Evolutionary conservation across 2,113 vertebrate genomes (phyloP), one percentile per base, ranked within the genome.

Genomic region (Piprites chloris): DNA sequence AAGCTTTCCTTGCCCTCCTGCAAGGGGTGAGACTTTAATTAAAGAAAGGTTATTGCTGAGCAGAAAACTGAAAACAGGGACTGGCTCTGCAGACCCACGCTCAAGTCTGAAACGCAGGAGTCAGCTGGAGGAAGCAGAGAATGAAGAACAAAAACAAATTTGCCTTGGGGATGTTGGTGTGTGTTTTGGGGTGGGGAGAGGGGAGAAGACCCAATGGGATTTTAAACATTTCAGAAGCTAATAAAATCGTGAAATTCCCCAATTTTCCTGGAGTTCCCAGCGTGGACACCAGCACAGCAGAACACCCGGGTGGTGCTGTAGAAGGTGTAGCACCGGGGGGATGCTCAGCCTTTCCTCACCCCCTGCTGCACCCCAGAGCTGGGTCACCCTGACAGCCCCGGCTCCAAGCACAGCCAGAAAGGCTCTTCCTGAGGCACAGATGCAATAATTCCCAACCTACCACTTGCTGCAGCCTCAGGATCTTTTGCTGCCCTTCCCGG

Each of bases 351-450:
- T 33, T 42, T 14, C 28, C 61, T 63, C 27, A 28, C 11, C 28
- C n/a, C 46, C n/a, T 24, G 21, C 58, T 61, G 58, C 9, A 10
- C 16, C 33, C 35, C 18, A 8, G 11, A 17, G 24, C 24, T 79
- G 76, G 2, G 8, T 37, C 9, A 44, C 63, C 10, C 1, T 7
- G n/a, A 44, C 0, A 0, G 37, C 56, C n/a, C 13, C 15, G 84
- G 35, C 74, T 79, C 67, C 56, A 41, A 41, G 41, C 32, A 52
- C 39, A 55, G 2, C 28, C 42, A 52, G 52, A 19, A 50, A 13
- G 23, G 55, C 32, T 68, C 50, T n/a, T 55, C 61, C 46, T 69
- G 61, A 24, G 62, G 33, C 27, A 72, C 44, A 13, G 41, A 75
- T 0, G 2, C 5, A 6, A 11, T 52, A 71, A 76, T 47, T 63